Percentiles rank a stretch among this genome's conserved stretches.
phyloP scores from a whole-genome alignment of 1,140 invertebrate species.

The Laupala kohalensis region DNA sequence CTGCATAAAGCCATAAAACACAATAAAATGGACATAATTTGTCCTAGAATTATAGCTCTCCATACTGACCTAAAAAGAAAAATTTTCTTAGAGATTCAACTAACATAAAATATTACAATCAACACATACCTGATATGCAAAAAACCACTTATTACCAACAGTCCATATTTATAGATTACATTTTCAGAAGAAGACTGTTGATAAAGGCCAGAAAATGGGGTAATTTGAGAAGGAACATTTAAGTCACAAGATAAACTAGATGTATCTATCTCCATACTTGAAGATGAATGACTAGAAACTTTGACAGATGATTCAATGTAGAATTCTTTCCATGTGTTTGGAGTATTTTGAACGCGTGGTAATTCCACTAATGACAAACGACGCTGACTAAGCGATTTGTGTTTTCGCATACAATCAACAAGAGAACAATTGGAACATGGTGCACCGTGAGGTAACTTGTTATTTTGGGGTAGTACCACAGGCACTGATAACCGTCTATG shows the following conservation, averaged over 20 bases:
- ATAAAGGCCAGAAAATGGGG: background rate
- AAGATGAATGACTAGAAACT: background rate
- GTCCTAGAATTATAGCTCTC: constrained; percentile 60
- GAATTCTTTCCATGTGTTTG: too few species aligned
- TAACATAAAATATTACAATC: background rate
- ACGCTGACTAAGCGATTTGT: background rate
- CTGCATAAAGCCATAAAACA: constrained; percentile 63
- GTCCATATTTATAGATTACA: background rate
- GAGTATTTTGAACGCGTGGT: background rate
- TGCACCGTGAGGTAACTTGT: background rate
- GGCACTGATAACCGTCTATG: background rate
- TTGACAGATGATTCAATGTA: too few species aligned
- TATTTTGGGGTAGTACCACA: background rate
- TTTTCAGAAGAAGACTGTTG: background rate
- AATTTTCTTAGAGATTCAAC: too few species aligned
- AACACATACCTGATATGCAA: background rate
- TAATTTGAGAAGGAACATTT: background rate
- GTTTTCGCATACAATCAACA: background rate
- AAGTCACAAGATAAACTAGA: background rate
- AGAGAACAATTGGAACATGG: background rate
- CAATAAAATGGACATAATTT: constrained; percentile 57
- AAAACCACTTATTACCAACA: background rate
- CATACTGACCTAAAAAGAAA: constrained; percentile 49
- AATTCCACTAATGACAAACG: background rate
- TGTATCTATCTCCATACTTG: constrained; percentile 2